Conservation (phyloP, 2,888 invertebrate genomes). For the Eupithecia insigniata region DNA sequence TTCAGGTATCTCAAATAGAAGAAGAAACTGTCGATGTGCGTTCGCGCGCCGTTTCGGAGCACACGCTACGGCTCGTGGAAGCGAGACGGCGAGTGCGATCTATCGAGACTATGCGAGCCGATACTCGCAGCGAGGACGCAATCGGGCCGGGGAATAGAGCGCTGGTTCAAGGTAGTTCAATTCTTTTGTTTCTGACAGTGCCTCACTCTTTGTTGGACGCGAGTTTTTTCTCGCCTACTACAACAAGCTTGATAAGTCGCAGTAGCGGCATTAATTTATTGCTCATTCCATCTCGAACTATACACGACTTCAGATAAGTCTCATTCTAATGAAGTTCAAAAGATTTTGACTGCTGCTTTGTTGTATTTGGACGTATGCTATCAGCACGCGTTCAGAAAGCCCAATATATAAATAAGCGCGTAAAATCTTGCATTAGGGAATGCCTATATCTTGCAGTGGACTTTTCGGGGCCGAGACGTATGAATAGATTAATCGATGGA, state of each 20-base stretch:
- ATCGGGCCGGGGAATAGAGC: conserved; percentile 56
- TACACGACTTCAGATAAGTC: neutral
- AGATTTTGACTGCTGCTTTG: too few species aligned
- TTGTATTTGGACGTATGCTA: neutral
- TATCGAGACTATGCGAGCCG: conserved; percentile 48
- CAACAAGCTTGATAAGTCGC: neutral
- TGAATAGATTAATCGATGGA: neutral
- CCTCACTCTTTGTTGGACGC: neutral
- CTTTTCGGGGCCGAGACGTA: neutral
- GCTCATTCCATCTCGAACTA: neutral
- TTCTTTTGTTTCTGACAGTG: too few species aligned
- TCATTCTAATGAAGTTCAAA: neutral
- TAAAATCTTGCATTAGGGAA: neutral
- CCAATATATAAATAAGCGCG: neutral
- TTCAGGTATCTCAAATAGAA: conserved; percentile 59
- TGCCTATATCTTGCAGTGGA: neutral
- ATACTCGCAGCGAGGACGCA: conserved; percentile 46
- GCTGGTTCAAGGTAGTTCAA: conserved; percentile 62
- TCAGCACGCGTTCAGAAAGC: neutral
- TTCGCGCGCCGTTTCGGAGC: conserved; percentile 54
- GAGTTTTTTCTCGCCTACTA: neutral
- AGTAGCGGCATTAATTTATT: neutral
- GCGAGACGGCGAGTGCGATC: conserved; percentile 58
- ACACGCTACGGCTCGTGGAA: conserved; percentile 54
- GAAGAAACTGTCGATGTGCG: conserved; percentile 20